Evolutionary conservation across 2,797 vertebrate species (phyloP).

Genomic region (Bucorvus abyssinicus): DNA sequence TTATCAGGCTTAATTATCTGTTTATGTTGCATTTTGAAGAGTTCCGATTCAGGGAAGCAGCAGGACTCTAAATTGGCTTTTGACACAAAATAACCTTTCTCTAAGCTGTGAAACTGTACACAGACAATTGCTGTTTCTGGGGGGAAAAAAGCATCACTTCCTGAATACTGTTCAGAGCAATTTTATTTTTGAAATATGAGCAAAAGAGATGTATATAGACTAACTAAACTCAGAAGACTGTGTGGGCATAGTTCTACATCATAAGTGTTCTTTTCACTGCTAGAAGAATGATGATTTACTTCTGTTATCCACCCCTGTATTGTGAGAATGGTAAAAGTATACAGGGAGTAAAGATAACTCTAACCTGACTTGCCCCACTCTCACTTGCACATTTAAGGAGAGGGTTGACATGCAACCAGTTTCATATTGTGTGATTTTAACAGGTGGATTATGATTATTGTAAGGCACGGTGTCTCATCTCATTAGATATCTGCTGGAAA

Average conservation of each 20-base stretch:
- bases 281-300: not conserved
- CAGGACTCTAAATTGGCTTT: not conserved
- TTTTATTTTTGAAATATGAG: not conserved
- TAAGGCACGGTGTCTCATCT: not conserved
- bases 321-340: not conserved
- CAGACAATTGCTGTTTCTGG: not conserved
- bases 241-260: not conserved
- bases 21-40: not conserved
- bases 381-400: not conserved
- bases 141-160: not conserved
- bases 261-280: not conserved
- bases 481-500: too few relatives aligned
- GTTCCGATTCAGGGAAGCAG: not conserved
- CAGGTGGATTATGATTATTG: not conserved
- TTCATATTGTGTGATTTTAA: not conserved
- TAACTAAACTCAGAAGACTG: not conserved
- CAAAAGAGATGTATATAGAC: not conserved
- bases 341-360: not conserved
- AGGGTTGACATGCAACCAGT: not conserved
- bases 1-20: not conserved
- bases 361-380: not conserved
- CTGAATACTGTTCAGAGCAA: not conserved
- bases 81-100: not conserved
- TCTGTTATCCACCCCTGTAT: not conserved
- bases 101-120: not conserved